Conservation (phyloP, 2,888 invertebrate genomes). For the Pteria penguin region DNA sequence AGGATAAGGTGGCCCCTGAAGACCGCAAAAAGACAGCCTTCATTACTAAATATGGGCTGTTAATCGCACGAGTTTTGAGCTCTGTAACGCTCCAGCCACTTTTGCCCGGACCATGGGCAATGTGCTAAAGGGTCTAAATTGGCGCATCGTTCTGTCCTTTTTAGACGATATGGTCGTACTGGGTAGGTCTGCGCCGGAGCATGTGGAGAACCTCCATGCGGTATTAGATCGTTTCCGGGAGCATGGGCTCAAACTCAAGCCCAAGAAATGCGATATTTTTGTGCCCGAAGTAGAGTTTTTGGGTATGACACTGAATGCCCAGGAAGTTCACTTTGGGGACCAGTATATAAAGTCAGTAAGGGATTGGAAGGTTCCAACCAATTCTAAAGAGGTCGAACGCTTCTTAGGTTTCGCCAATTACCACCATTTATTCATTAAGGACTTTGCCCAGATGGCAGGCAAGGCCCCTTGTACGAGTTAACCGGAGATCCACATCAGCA, state of each 20-base stretch:
- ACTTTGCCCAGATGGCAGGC: conserved; percentile 22
- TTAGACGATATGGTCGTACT: conserved; percentile 39
- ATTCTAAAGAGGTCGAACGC: conserved; percentile 21
- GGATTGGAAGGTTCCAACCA: conserved; percentile 24
- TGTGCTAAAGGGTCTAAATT: conserved; percentile 29
- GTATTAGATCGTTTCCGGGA: conserved; percentile 20
- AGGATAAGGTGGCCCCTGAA: neutral
- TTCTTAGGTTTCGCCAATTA: conserved; percentile 41
- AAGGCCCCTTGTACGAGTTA: conserved; percentile 28
- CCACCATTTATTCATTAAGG: conserved; percentile 20
- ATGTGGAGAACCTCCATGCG: conserved; percentile 14
- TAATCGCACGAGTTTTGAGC: conserved; percentile 41
- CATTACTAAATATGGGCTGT: conserved; percentile 40
- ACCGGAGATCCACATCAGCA: conserved; percentile 27
- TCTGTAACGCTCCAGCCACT: conserved; percentile 41
- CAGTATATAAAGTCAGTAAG: conserved; percentile 4
- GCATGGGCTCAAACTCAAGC: conserved; percentile 26
- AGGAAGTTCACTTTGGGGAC: conserved; percentile 1
- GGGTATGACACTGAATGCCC: neutral
- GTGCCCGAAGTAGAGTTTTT: conserved; percentile 17
- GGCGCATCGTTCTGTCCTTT: conserved; percentile 35
- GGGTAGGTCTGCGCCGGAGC: conserved; percentile 9
- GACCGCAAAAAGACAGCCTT: conserved; percentile 45
- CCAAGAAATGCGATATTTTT: conserved; percentile 29
- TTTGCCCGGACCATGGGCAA: conserved; percentile 27